Percentiles rank a stretch among this genome's conserved stretches.
These are phyloP conservation scores for Leuctra nigra DNA, from an alignment of 2,888 invertebrate genomes.

Conservation along the genomic window DNA sequence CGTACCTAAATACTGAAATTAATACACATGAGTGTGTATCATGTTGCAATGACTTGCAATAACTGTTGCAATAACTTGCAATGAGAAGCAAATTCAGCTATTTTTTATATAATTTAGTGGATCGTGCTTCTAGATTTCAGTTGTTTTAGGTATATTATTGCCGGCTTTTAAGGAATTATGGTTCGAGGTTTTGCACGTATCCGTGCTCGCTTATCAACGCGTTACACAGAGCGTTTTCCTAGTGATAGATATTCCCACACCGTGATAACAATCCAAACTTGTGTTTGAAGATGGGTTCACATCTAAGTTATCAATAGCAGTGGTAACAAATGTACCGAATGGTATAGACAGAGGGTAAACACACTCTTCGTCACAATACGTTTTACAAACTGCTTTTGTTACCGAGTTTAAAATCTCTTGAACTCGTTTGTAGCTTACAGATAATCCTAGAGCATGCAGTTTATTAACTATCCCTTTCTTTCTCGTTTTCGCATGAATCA, in stretches of 20 bases:
- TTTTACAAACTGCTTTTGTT: not conserved
- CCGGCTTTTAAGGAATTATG: too few relatives aligned
- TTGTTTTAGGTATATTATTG: too few relatives aligned
- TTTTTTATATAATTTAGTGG: too few relatives aligned
- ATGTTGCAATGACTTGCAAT: too few relatives aligned
- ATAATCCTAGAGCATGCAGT: not conserved
- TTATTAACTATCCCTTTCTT: not conserved
- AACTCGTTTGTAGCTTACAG: not conserved
- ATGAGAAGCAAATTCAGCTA: too few relatives aligned
- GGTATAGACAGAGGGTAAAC: not conserved
- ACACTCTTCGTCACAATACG: not conserved
- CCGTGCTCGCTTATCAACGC: too few relatives aligned
- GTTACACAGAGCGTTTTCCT: too few relatives aligned
- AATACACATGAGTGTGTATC: too few relatives aligned
- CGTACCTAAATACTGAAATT: too few relatives aligned
- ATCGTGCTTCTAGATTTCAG: too few relatives aligned
- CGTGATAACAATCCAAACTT: not conserved
- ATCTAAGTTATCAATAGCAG: conserved; percentile 8
- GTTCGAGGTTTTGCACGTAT: too few relatives aligned
- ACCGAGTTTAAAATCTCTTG: not conserved
- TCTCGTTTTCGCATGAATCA: not conserved
- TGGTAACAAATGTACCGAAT: not conserved
- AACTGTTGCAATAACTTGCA: too few relatives aligned
- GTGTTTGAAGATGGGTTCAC: conserved; percentile 7
- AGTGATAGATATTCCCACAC: conserved; percentile 1